Evolutionary conservation across 1,140 invertebrate genomes (phyloP).

Genomic region (Belonocnema kinseyi): DNA sequence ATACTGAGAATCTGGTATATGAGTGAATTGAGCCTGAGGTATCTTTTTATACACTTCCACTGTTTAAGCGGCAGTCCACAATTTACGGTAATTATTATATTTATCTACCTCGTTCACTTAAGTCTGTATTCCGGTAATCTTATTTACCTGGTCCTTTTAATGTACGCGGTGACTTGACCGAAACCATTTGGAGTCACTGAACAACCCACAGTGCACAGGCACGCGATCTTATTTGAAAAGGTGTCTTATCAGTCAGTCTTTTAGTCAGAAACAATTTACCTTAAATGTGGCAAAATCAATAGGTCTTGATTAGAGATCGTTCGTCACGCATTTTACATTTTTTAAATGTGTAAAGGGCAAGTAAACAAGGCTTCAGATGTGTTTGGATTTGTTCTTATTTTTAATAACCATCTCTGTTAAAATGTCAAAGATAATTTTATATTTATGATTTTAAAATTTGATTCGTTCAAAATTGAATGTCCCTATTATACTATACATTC

Average conservation of each 20-base stretch:
- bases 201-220: background rate
- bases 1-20: background rate
- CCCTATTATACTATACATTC: no score
- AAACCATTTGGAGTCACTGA: conserved; percentile 5
- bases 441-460: no score
- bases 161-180: background rate
- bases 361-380: no score
- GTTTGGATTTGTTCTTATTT: no score
- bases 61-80: conserved; percentile 59
- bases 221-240: conserved; percentile 13
- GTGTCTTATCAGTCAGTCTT: background rate
- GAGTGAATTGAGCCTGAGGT: background rate
- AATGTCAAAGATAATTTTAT: no score
- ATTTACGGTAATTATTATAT: conserved; percentile 73
- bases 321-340: no score
- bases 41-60: conserved; percentile 32
- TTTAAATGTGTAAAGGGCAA: no score
- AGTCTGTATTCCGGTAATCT: conserved; percentile 40
- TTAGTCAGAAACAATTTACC: no score
- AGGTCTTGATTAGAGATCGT: no score
- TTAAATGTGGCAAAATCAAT: no score
- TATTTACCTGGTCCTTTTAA: background rate
- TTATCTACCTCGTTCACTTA: conserved; percentile 73
- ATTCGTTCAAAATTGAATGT: no score
- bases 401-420: no score